Evolutionary conservation across 2,797 vertebrate species (phyloP).

Genomic region (Schizopygopsis pylzovi): DNA sequence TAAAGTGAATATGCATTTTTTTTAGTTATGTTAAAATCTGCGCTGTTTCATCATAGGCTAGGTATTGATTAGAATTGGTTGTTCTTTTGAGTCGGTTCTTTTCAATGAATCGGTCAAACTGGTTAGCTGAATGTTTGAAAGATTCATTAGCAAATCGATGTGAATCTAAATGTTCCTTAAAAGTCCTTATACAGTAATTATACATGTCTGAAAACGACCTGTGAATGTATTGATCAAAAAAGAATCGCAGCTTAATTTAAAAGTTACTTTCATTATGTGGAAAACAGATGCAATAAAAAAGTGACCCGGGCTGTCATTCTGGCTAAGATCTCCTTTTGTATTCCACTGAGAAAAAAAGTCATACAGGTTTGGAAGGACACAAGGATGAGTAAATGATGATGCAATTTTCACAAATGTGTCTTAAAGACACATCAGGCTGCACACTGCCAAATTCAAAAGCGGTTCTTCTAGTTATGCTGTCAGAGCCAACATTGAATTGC

Average conservation of each 20-base stretch:
- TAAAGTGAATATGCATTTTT: background rate
- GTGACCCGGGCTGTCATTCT: conserved; percentile 3
- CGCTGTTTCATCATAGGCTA: background rate
- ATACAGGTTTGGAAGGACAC: background rate
- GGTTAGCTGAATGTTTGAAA: background rate
- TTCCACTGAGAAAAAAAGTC: background rate
- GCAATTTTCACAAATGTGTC: background rate
- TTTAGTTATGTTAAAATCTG: background rate
- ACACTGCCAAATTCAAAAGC: background rate
- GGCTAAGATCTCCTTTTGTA: background rate
- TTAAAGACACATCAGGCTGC: background rate
- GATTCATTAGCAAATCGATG: background rate
- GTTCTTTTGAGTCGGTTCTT: conserved; percentile 18
- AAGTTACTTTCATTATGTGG: background rate
- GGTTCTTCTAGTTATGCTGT: background rate
- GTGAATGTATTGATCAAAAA: background rate
- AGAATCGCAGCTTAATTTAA: background rate
- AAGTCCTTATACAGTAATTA: background rate
- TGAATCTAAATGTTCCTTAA: background rate
- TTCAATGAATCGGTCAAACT: background rate
- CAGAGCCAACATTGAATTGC: background rate
- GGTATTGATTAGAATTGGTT: background rate
- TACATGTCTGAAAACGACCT: background rate
- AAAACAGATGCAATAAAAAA: conserved; percentile 2
- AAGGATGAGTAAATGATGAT: background rate